phyloP scores from a whole-genome alignment of 2,888 invertebrate genomes.

The Polyploca ridens region DNA sequence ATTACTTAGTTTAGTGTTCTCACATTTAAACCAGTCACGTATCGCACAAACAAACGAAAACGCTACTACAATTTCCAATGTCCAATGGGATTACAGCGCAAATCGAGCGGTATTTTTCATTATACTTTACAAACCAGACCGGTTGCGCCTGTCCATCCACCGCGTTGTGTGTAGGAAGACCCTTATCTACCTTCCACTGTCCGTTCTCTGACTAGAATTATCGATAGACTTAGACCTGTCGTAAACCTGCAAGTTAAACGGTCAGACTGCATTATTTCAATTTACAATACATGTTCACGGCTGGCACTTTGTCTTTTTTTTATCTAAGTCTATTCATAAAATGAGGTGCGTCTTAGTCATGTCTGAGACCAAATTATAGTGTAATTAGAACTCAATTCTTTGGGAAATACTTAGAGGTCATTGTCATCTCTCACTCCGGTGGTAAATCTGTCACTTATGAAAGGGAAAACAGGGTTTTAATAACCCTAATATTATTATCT shows the following conservation, averaged over 20 bases:
- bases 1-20: too few species aligned
- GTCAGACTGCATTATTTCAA: constrained; percentile 2
- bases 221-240: constrained; percentile 3
- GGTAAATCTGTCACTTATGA: too few species aligned
- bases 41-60: not conserved
- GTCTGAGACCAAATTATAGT: too few species aligned
- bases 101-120: constrained; percentile 54
- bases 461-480: too few species aligned
- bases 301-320: not conserved
- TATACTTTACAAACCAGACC: constrained; percentile 59
- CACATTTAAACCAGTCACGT: not conserved
- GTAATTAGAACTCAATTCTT: too few species aligned
- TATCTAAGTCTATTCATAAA: not conserved
- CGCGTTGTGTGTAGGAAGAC: constrained; percentile 47
- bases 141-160: constrained; percentile 40
- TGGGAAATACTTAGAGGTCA: too few species aligned
- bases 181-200: constrained; percentile 41
- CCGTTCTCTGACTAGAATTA: constrained; percentile 18
- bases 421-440: too few species aligned
- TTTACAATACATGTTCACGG: not conserved
- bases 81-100: constrained; percentile 22
- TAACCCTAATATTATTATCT: too few species aligned
- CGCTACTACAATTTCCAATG: constrained; percentile 1
- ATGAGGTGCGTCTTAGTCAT: not conserved
- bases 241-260: constrained; percentile 8